phyloP scores from a whole-genome alignment of 2,113 vertebrate species.

The Nicator chloris region DNA sequence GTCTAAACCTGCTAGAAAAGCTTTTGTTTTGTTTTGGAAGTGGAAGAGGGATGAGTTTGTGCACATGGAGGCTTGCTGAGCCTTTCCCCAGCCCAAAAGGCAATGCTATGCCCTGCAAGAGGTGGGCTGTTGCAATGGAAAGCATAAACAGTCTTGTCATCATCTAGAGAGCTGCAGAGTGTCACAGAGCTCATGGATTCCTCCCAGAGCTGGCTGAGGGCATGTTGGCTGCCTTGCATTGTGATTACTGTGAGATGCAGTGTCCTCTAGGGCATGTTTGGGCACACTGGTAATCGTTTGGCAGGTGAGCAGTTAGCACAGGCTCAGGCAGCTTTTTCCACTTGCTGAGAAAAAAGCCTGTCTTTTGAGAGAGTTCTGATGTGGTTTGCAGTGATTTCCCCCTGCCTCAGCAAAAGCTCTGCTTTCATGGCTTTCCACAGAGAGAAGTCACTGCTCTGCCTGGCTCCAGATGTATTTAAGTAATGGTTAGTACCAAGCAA shows the following conservation, averaged over 20 bases:
- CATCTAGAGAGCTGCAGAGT: background rate
- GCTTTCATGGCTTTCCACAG: background rate
- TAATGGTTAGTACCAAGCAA: background rate
- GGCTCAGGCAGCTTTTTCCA: background rate
- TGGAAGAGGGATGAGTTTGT: background rate
- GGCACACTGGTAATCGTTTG: background rate
- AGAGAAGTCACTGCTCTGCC: background rate
- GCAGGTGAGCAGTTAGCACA: conserved; percentile 32
- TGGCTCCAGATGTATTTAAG: background rate
- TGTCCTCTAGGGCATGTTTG: conserved; percentile 41
- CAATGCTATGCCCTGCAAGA: fast-evolving
- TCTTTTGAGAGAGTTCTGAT: background rate
- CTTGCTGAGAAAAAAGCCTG: background rate
- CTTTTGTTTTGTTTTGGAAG: background rate
- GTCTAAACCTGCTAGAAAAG: background rate
- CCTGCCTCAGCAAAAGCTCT: conserved; percentile 14
- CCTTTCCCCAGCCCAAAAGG: background rate
- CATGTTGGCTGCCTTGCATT: background rate
- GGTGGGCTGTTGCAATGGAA: background rate
- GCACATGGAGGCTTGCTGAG: background rate
- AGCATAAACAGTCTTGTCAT: background rate
- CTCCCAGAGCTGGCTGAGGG: background rate
- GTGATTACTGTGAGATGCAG: background rate
- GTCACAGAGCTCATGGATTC: background rate
- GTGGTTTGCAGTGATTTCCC: conserved; percentile 19